A percentile compares a stretch with the other conserved stretches of the same genome.
These are phyloP conservation scores for Chloropsis cyanopogon DNA, from an alignment of 2,113 vertebrate species.

Conservation along the genomic window DNA sequence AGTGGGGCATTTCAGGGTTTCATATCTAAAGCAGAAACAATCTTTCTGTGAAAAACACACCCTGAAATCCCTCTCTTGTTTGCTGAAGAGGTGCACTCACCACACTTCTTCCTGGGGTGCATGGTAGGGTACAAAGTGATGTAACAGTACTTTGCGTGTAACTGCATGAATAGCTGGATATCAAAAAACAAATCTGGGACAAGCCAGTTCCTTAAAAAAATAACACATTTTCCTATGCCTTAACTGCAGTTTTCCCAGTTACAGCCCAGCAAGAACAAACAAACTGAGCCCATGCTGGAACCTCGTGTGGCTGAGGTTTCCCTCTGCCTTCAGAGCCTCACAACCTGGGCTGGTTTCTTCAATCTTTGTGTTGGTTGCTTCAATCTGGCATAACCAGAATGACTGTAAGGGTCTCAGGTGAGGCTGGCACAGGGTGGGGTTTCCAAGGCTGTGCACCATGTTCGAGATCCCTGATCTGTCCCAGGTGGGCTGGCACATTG, in stretches of 20 bases:
- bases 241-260: background rate
- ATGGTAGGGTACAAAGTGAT: background rate
- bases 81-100: background rate
- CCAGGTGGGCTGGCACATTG: background rate
- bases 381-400: background rate
- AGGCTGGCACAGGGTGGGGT: background rate
- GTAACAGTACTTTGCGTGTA: background rate
- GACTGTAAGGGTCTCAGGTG: background rate
- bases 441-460: background rate
- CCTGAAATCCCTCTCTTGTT: background rate
- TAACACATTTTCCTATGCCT: background rate
- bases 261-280: background rate
- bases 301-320: background rate
- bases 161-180: background rate
- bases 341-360: background rate
- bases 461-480: background rate
- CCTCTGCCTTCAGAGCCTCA: background rate
- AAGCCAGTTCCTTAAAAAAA: background rate
- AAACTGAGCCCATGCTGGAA: background rate
- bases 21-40: background rate
- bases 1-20: background rate
- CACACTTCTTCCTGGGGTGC: background rate
- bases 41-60: background rate
- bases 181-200: background rate
- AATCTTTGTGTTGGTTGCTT: background rate